Percentiles rank a stretch among this genome's conserved stretches.
Conservation (phyloP, 2,888 invertebrate species). For the Troides helena region DNA sequence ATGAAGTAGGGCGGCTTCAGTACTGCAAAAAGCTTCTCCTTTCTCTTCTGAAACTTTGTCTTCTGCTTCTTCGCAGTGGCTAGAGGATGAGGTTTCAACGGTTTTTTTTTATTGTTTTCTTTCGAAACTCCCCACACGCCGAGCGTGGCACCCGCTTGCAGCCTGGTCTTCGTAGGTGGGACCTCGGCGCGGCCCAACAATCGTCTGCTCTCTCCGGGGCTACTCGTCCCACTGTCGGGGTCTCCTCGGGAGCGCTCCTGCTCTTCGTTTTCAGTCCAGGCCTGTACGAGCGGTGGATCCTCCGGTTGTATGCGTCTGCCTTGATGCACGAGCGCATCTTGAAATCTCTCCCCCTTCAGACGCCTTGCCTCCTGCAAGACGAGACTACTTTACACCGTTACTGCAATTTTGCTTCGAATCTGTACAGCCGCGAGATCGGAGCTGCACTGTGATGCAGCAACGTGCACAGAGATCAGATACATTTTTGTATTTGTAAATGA, state of each 20-base stretch:
- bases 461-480: too few species aligned
- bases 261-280: constrained; percentile 63
- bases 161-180: constrained; percentile 39
- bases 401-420: too few species aligned
- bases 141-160: constrained; percentile 59
- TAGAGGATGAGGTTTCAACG: constrained; percentile 36
- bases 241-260: constrained; percentile 35
- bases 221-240: constrained; percentile 40
- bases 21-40: constrained; percentile 56
- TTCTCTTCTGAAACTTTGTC: constrained; percentile 58
- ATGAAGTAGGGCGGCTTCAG: constrained; percentile 68
- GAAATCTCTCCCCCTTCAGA: constrained; percentile 43
- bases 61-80: constrained; percentile 44
- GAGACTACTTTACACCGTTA: too few species aligned
- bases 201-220: constrained; percentile 58
- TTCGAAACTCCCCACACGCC: constrained; percentile 44
- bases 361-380: constrained; percentile 37
- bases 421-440: too few species aligned
- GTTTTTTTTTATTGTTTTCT: constrained; percentile 30
- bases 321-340: constrained; percentile 44
- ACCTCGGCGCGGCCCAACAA: constrained; percentile 44
- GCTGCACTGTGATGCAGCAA: too few species aligned
- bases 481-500: too few species aligned
- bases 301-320: constrained; percentile 53
- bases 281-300: constrained; percentile 47